phyloP scores from a whole-genome alignment of 2,797 vertebrate species.

The Poecilia picta region DNA sequence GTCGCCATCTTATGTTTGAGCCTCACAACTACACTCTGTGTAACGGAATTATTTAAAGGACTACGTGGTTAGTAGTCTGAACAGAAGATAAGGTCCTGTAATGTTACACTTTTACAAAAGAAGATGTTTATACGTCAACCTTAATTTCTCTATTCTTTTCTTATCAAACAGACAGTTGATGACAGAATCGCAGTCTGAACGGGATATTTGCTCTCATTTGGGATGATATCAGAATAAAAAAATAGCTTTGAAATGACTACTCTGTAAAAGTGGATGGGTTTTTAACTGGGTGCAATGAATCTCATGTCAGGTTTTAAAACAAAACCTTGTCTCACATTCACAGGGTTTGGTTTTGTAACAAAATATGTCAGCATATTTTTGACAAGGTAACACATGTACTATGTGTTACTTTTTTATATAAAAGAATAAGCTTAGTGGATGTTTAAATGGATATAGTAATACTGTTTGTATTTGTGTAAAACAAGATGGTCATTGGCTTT shows the following conservation, averaged over 20 bases:
- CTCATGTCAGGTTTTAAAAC: neutral
- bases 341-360: no score
- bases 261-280: neutral
- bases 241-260: neutral
- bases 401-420: neutral
- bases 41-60: neutral
- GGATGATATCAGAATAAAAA: neutral
- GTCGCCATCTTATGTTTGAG: slow-evolving; percentile 47
- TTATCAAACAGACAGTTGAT: neutral
- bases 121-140: neutral
- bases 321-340: no score
- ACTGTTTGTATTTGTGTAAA: neutral
- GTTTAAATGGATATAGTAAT: neutral
- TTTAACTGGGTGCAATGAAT: neutral
- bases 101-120: neutral
- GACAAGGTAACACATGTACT: no score
- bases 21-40: neutral
- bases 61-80: neutral
- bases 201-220: neutral
- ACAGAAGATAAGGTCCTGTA: neutral
- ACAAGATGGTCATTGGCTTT: neutral
- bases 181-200: neutral
- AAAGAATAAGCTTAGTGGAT: neutral
- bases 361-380: neutral
- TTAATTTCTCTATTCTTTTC: neutral